Base-by-base conservation (phyloP, 1,140 invertebrate genomes). In the Babylonia areolata region DNA sequence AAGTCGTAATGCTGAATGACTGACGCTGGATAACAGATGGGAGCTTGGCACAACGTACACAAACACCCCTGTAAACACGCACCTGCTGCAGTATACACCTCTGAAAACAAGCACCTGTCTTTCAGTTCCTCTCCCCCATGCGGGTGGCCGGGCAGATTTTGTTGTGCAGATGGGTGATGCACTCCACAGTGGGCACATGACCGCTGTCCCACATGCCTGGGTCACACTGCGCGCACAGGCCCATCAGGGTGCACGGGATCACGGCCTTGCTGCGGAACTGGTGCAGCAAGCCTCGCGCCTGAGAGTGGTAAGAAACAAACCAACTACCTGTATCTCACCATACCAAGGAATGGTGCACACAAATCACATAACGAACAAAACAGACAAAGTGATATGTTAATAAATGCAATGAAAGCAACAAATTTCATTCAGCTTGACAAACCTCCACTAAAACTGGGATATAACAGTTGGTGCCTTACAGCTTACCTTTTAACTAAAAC, bases 151-250 rank as follows among this genome's bases (percentile, higher is more conserved):
- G 92, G 87, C 94, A 94, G 11, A 89, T 82, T 1, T 89, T 90
- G 87, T 92, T 88, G 2, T 85, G 81, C n/a, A 91, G 90, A 84
- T 92, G 91, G 17, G 92, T 93, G 40, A 91, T 89, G 88, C 94
- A 94, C 64, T 93, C 90, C n/a, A 95, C 93, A 2, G 93, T 91
- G 6, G 95, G 95, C 11, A 94, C 94, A 93, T 98, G 97, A 11
- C 96, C 96, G 84, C 97, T 97, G 93, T 98, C 98, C 98, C 98
- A 98, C 95, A 98, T 98, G 6, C 97, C 97, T 9, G 97, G 97
- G 3, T 97, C 97, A 92, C 97, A 98, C 58, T 97, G 96, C 88
- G 97, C 96, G 93, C 97, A 98, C 81, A 99, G 95, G 17, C 97
- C 97, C 23, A 96, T 96, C 39, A 99, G 93, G 0, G 97, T 97